Percentiles rank a stretch among this genome's conserved stretches.
These are phyloP conservation scores for Hormiphora californensis DNA, from an alignment of 37 sponge, comb jelly and placozoan genomes.

Conservation along the genomic window DNA sequence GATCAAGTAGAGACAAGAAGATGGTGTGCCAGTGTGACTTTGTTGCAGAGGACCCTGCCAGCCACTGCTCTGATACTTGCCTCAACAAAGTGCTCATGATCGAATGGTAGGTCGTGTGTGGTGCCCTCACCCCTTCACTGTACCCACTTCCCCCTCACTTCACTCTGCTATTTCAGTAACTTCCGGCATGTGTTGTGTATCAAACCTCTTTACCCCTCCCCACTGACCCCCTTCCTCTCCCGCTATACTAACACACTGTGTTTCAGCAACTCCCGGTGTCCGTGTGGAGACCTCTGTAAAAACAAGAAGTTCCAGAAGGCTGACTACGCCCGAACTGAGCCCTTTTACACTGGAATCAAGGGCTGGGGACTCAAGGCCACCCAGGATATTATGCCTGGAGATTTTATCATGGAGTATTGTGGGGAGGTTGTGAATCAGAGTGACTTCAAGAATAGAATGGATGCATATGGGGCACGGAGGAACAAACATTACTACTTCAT, in stretches of 20 bases:
- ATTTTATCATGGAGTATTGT: conserved; percentile 95
- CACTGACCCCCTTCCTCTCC: background rate
- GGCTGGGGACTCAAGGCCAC: conserved; percentile 86
- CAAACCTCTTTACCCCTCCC: too few species aligned
- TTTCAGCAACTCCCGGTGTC: conserved; percentile 42
- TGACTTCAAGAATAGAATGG: conserved; percentile 80
- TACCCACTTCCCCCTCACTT: too few species aligned
- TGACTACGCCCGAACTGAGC: conserved; percentile 71
- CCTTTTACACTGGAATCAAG: conserved; percentile 84
- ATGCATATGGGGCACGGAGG: conserved; percentile 67
- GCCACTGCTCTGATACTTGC: conserved; percentile 85
- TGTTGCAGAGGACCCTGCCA: conserved; percentile 76
- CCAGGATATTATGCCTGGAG: conserved; percentile 59
- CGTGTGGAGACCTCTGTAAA: conserved; percentile 76
- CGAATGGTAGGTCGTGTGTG: conserved; percentile 90
- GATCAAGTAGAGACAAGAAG: conserved; percentile 64
- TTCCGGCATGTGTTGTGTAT: too few species aligned
- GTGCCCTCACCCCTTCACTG: too few species aligned
- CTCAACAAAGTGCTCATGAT: conserved; percentile 92
- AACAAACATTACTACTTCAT: conserved; percentile 97
- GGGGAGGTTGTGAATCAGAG: conserved; percentile 83
- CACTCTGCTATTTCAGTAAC: too few species aligned
- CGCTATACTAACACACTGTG: too few species aligned
- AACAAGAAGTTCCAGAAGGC: conserved; percentile 84
- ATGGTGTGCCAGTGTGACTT: conserved; percentile 92